Conservation (phyloP, 2,888 invertebrate genomes). For the Pollenia labialis region DNA sequence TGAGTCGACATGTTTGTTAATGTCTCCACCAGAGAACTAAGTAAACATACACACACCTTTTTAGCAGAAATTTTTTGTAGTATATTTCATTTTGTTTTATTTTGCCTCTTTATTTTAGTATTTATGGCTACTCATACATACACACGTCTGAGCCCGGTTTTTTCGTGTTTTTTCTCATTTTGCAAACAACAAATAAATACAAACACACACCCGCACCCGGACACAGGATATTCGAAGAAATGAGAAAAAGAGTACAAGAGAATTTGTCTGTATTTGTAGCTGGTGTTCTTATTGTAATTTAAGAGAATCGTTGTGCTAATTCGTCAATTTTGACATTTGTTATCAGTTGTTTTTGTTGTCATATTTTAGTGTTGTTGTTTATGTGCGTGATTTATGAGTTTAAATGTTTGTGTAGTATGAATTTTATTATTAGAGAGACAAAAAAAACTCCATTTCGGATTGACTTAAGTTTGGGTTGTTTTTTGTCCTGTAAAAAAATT, state of each 20-base stretch:
- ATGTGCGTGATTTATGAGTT: neutral
- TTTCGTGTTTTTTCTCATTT: slow-evolving; percentile 42
- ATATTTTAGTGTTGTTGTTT: neutral
- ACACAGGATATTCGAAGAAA: neutral
- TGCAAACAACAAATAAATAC: slow-evolving; percentile 34
- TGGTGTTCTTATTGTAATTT: slow-evolving; percentile 52
- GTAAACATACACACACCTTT: slow-evolving; percentile 76
- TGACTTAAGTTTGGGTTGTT: too few species aligned
- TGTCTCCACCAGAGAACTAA: slow-evolving; percentile 69
- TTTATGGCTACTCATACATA: slow-evolving; percentile 43
- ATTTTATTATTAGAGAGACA: too few species aligned
- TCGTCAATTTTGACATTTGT: slow-evolving; percentile 66
- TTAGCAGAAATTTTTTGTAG: slow-evolving; percentile 60
- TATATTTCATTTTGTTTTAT: neutral
- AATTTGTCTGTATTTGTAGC: neutral
- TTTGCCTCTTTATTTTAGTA: slow-evolving; percentile 6
- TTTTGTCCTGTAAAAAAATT: too few species aligned
- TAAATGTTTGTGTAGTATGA: neutral
- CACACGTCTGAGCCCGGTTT: slow-evolving; percentile 64
- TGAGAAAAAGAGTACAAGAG: slow-evolving; percentile 47
- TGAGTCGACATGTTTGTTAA: slow-evolving; percentile 24
- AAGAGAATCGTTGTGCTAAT: slow-evolving; percentile 65
- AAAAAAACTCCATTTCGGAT: too few species aligned
- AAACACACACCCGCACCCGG: slow-evolving; percentile 8
- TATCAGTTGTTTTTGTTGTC: slow-evolving; percentile 60